These are phyloP conservation scores for Sebastes hubbsi DNA, from an alignment of 2,797 vertebrate species.

Conservation along the genomic window DNA sequence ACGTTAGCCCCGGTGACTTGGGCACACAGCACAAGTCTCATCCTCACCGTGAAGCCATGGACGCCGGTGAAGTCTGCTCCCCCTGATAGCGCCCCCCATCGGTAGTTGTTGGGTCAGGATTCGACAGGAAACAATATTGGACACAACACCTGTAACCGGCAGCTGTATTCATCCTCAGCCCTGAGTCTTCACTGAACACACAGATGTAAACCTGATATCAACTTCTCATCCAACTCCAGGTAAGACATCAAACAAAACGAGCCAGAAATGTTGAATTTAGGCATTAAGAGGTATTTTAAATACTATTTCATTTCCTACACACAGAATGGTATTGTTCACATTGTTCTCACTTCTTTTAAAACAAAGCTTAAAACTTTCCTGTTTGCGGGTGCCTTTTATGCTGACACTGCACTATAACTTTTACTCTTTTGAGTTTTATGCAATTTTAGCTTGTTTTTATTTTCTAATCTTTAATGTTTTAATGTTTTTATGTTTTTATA, in stretches of 20 bases:
- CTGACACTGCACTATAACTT: too few species aligned
- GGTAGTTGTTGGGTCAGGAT: too few species aligned
- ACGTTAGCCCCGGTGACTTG: background rate
- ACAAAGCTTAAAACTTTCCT: too few species aligned
- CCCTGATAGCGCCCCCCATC: too few species aligned
- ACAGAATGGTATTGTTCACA: background rate
- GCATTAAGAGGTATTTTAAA: background rate
- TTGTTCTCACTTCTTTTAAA: too few species aligned
- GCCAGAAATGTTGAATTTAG: background rate
- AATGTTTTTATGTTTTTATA: too few species aligned
- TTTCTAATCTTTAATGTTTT: too few species aligned
- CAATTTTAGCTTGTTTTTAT: too few species aligned
- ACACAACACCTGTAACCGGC: background rate
- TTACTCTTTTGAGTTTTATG: too few species aligned
- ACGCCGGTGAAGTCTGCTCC: too few species aligned
- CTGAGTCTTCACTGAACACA: background rate
- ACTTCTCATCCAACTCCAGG: background rate
- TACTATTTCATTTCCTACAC: background rate
- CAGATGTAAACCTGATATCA: background rate
- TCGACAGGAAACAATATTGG: too few species aligned
- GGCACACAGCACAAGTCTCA: background rate
- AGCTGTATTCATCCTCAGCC: background rate
- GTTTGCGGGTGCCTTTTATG: too few species aligned
- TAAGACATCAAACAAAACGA: background rate
- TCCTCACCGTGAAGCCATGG: background rate